Percentiles rank a stretch among this genome's conserved stretches.
Evolutionary conservation across 2,797 vertebrate genomes (phyloP).

Genomic region (Mormyrus proboscirostris): DNA sequence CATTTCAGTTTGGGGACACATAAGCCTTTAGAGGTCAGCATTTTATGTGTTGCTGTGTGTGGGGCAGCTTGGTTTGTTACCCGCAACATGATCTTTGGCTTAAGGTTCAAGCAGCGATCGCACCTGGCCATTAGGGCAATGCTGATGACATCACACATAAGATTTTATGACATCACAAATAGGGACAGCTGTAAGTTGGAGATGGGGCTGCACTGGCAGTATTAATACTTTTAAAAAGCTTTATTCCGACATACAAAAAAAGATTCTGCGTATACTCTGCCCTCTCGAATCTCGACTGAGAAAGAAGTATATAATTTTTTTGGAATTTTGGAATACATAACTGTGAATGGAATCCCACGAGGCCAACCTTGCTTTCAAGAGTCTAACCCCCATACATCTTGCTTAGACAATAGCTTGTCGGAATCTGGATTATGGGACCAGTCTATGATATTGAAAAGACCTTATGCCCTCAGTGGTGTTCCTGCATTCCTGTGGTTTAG

Average conservation of each 20-base stretch:
- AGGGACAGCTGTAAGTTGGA: neutral
- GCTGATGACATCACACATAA: neutral
- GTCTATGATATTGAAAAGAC: neutral
- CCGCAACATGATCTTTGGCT: neutral
- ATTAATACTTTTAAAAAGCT: neutral
- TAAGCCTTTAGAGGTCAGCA: neutral
- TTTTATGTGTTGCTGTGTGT: neutral
- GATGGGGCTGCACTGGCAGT: neutral
- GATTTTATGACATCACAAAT: neutral
- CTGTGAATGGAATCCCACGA: neutral
- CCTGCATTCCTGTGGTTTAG: slow-evolving; percentile 22
- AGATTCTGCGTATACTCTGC: neutral
- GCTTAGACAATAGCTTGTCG: neutral
- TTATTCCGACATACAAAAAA: neutral
- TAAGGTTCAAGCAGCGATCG: neutral
- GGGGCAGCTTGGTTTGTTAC: neutral
- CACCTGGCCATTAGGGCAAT: neutral
- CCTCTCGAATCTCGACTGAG: neutral
- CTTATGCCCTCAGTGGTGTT: neutral
- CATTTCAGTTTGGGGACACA: neutral
- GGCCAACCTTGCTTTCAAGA: neutral
- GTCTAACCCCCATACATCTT: neutral
- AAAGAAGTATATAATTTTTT: neutral
- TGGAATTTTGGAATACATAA: neutral
- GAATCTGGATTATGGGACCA: neutral